Base-by-base conservation (phyloP, 2,888 invertebrate genomes). In the Stictocephala bisonia region DNA sequence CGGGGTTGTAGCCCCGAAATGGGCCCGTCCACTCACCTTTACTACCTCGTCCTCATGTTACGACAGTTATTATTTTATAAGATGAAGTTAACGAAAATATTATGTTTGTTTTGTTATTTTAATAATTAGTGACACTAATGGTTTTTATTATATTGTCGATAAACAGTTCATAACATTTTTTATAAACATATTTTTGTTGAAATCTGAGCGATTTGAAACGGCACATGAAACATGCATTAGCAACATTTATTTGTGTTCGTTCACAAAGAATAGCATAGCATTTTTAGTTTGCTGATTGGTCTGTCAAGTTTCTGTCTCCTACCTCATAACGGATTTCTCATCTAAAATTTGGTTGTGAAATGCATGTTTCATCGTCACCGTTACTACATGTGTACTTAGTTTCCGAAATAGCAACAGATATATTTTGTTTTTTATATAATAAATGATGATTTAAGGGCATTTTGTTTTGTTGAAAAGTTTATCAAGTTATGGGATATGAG, bases 21-120 rank as follows among this genome's bases (percentile, higher is more conserved):
- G 56, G 68, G 68, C 77, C 77, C 77, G 77, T 77, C 77, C 77
- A 77, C 74, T 76, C 72, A 70, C 35, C 73, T 73, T 18, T 71
- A 73, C 76, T 75, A 76, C 76, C 76, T 75, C 76, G 70, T 41
- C 60, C 72, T 64, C 67, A 68, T 67, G 60, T 67, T 35, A 53
- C 44, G 58, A 35, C 68, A 68, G 68, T 68, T 68, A 48, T 48
- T 68, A 68, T 50, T 68, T 68, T 68, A 13, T 68, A 68, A 68
- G 68, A 29, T 51, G 51, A 20, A 31, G 31, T 50, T 67, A 67
- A 27, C 29, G 48, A 67, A 26, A 44, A 68, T 35, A 68, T 26
- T 51, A 26, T 13, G 22, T 60, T 40, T 60, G 15, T 15, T 58
- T 71, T 71, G 29, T 44, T 56, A 53, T 58, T 71, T 40, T 69